A percentile compares a stretch with the other conserved stretches of the same genome.
Evolutionary conservation across 2,113 vertebrate species (phyloP).

Genomic region (Cygnus atratus): DNA sequence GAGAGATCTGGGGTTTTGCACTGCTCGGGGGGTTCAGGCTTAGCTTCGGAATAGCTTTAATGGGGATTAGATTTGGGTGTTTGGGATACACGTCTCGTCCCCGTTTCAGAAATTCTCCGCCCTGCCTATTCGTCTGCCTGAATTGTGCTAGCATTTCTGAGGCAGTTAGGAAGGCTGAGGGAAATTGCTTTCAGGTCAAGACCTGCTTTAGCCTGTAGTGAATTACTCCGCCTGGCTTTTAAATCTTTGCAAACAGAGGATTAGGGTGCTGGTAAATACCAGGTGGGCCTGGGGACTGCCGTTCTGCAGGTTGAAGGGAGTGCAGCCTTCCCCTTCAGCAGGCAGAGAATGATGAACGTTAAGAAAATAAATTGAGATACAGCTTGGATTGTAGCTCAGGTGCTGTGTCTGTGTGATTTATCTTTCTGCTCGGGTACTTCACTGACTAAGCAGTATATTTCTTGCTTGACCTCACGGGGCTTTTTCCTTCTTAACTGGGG

Average conservation of each 20-base stretch:
- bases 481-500: slow-evolving; percentile 31
- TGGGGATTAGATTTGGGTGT: not conserved
- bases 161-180: not conserved
- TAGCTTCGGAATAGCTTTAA: not conserved
- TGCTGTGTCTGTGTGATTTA: slow-evolving; percentile 49
- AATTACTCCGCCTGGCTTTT: slow-evolving; percentile 37
- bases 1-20: not conserved
- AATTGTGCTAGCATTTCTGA: not conserved
- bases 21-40: not conserved
- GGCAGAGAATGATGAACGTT: not conserved
- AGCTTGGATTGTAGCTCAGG: not conserved
- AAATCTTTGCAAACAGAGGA: slow-evolving; percentile 66
- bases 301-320: not conserved
- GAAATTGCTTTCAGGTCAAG: slow-evolving; percentile 57
- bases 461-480: slow-evolving; percentile 13
- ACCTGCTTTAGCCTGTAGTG: slow-evolving; percentile 50
- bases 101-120: not conserved
- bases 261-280: slow-evolving; percentile 51
- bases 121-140: not conserved
- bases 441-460: slow-evolving; percentile 5
- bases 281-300: not conserved
- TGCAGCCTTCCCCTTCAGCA: slow-evolving; percentile 18
- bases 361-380: slow-evolving; percentile 37
- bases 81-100: not conserved
- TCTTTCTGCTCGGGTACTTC: slow-evolving; percentile 31